Percentiles rank a stretch among this genome's conserved stretches.
Evolutionary conservation across 2,797 vertebrate species (phyloP).

Genomic region (Toxotes lorentzi): DNA sequence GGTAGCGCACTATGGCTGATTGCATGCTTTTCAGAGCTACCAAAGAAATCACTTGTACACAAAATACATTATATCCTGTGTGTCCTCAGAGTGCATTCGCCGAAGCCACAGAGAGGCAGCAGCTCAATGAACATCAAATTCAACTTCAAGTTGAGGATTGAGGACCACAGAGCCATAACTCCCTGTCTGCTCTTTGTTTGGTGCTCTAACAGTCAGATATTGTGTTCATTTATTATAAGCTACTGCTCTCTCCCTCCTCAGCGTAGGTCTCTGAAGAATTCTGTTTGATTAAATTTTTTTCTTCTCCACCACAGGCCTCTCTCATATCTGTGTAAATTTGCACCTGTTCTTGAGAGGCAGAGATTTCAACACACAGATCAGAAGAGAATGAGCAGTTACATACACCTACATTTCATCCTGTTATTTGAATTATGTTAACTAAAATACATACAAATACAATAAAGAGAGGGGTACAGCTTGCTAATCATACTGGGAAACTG

Average conservation of each 20-base stretch:
- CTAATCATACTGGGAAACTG: background rate
- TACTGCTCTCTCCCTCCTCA: conserved; percentile 15
- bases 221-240: conserved; percentile 36
- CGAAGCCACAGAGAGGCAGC: background rate
- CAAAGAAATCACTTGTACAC: too few species aligned
- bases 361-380: conserved; percentile 2
- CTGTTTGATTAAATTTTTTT: conserved; percentile 11
- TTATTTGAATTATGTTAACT: background rate
- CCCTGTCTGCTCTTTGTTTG: conserved; percentile 38
- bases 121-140: conserved; percentile 21
- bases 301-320: background rate
- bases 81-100: background rate
- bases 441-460: too few species aligned
- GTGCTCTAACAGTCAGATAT: conserved; percentile 14
- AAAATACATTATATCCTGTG: background rate
- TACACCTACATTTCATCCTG: background rate
- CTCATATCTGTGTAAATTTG: background rate
- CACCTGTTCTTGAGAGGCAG: background rate
- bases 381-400: background rate
- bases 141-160: conserved; percentile 27
- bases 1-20: background rate
- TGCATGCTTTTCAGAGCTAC: background rate
- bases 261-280: conserved; percentile 20
- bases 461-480: background rate
- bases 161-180: conserved; percentile 28